Base-by-base conservation (phyloP, 2,113 vertebrate species). In the Anseranas semipalmata region DNA sequence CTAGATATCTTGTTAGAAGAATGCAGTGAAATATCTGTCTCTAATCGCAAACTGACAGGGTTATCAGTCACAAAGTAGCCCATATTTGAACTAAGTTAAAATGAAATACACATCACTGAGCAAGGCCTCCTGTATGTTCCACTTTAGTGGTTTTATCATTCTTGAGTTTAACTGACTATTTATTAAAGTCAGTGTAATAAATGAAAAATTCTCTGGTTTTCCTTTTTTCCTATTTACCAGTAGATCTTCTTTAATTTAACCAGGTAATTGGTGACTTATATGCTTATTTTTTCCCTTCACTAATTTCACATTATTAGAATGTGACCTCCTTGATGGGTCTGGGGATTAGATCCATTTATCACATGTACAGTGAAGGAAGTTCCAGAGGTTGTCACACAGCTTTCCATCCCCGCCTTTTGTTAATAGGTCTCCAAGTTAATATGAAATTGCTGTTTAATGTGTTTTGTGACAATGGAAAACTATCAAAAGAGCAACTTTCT, bases 91-190 rank as follows among this genome's bases (percentile, higher is more conserved):
- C 87, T 55, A 60, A 85, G 74, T 88, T 90, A 68, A 87, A 96
- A 89, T 73, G 75, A 96, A 97, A 94, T 89, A 52, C 76, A 77
- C 82, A 81, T 78, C 89, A 93, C 27, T 75, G 88, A 95, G 46
- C 94, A 93, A 92, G 62, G 74, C 45, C 35, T 94, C 77, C 56
- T 78, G 22, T 75, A 32, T 35, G 73, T 90, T 94, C 70, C 93
- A 92, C 82, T 95, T 96, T 59, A 53, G 62, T 89, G 67, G 25
- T 79, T 96, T 95, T 95, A 89, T 81, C 78, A 88, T 91, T 93
- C 72, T 81, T 84, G 75, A 95, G 81, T 94, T 97, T 97, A 96
- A 96, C 94, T 85, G 62, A 84, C 73, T 53, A 70, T 92, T 97
- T 90, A 82, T 66, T 90, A 58, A 94, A 86, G 56, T 35, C 59